Conservation (phyloP, 2,113 vertebrate species). For the Triplophysa siluroides region DNA sequence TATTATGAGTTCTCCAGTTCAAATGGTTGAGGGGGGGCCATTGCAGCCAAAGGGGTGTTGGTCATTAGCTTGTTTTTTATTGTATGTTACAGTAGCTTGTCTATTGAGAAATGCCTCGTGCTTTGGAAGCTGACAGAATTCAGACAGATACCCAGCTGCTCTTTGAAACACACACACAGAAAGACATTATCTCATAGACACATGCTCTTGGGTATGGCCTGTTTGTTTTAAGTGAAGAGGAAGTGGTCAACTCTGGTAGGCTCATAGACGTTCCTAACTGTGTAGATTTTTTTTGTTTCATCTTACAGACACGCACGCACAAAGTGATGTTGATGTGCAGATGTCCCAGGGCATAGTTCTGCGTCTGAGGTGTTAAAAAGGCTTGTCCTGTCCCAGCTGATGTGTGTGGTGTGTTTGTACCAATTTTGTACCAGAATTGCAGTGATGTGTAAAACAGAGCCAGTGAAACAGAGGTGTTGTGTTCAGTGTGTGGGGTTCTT, state of each 20-base stretch:
- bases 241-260: conserved; percentile 41
- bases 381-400: not conserved
- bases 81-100: conserved; percentile 11
- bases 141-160: not conserved
- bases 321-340: not conserved
- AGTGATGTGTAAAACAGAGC: not conserved
- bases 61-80: not conserved
- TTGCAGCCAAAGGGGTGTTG: not conserved
- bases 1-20: not conserved
- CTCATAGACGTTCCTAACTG: not conserved
- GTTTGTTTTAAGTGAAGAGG: conserved; percentile 40
- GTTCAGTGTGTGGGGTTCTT: not conserved
- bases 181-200: conserved; percentile 1
- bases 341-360: not conserved
- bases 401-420: not conserved
- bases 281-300: conserved; percentile 14
- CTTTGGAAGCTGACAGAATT: conserved; percentile 3
- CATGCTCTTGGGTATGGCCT: conserved; percentile 9
- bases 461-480: conserved; percentile 14
- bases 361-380: not conserved
- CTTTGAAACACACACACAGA: not conserved
- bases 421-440: too few relatives aligned
- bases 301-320: not conserved
- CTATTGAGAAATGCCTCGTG: not conserved
- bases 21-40: not conserved